A percentile compares a stretch with the other conserved stretches of the same genome.
Conservation (phyloP, 1,140 invertebrate genomes). For the Sarcophaga peregrina region DNA sequence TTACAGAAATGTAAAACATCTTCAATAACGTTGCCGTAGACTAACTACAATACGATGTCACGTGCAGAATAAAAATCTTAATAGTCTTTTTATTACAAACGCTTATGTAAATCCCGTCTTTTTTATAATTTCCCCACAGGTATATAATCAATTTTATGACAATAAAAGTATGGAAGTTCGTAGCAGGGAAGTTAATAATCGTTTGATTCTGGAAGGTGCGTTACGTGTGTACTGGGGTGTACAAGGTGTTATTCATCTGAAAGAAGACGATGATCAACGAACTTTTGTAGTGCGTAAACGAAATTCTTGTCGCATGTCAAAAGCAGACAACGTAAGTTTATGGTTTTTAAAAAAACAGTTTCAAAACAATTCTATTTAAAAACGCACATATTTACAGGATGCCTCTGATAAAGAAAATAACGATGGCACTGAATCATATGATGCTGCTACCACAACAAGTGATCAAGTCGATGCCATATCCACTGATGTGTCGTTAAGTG, state of each 20-base stretch:
- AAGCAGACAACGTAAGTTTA: slow-evolving; percentile 52
- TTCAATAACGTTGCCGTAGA: no score
- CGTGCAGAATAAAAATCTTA: no score
- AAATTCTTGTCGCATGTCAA: slow-evolving; percentile 72
- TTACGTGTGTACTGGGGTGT: slow-evolving; percentile 88
- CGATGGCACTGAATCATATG: slow-evolving; percentile 62
- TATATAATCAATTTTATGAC: slow-evolving; percentile 81
- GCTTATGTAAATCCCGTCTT: no score
- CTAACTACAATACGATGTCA: no score
- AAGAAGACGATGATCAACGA: slow-evolving; percentile 87
- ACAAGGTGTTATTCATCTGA: slow-evolving; percentile 83
- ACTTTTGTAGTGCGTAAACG: slow-evolving; percentile 78
- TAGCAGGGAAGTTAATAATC: slow-evolving; percentile 82
- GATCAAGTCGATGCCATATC: slow-evolving; percentile 59
- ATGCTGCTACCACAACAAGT: slow-evolving; percentile 54
- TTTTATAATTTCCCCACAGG: slow-evolving; percentile 45
- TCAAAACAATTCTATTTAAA: background rate
- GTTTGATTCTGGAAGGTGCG: slow-evolving; percentile 82
- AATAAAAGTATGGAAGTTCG: slow-evolving; percentile 81
- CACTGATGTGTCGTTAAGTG: slow-evolving; percentile 63
- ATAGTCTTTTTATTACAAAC: no score
- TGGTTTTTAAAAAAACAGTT: background rate
- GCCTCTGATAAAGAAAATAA: slow-evolving; percentile 63
- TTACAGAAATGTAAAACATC: no score
- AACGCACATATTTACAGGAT: slow-evolving; percentile 43